Evolutionary conservation across 2,113 vertebrate genomes (phyloP), one percentile per base, ranked within the genome.

Genomic region (Corvus moneduloides): DNA sequence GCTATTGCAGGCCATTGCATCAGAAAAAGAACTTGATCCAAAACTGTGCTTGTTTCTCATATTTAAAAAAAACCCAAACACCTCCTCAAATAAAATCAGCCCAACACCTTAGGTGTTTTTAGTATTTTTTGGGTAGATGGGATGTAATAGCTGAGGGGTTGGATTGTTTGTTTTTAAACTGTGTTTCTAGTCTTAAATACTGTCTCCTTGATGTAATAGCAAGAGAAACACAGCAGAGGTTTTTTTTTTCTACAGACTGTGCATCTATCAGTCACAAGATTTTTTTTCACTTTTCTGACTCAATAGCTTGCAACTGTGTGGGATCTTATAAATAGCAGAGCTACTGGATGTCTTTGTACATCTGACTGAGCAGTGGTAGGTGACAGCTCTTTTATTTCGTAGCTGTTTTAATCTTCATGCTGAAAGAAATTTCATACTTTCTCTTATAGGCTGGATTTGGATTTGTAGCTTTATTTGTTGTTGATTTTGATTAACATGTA

Each of bases 271-370:
- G 86, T 94, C 77, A 89, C 7, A 26, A 83, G 92, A 41, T 27
- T 54, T 54, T 69, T 90, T 90, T 96, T 82, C 39, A 41, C 26
- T 84, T 93, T 97, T 96, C 96, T 98, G 96, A 97, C 91, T 97
- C 93, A 95, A 92, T 95, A 96, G 71, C 67, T 96, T 97, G 97
- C 79, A 97, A 95, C 93, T 77, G 27, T 91, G 73, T 79, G 87
- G 88, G 79, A 77, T 89, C 67, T 87, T 91, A 39, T 90, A 96
- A 96, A 56, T 85, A 94, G 72, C n/a, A 85, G 87, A 90, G 68
- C 75, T 66, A 3, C 68, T 79, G 61, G 27, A 61, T 6, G 6
- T 61, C 63, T 62, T 49, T 78, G 49, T 71, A 58, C 37, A 69
- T 84, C 55, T 72, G 52, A n/a, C 64, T 88, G 89, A 91, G 62